Evolutionary conservation across 2,888 invertebrate species (phyloP).

Genomic region (Drosophila affinis): DNA sequence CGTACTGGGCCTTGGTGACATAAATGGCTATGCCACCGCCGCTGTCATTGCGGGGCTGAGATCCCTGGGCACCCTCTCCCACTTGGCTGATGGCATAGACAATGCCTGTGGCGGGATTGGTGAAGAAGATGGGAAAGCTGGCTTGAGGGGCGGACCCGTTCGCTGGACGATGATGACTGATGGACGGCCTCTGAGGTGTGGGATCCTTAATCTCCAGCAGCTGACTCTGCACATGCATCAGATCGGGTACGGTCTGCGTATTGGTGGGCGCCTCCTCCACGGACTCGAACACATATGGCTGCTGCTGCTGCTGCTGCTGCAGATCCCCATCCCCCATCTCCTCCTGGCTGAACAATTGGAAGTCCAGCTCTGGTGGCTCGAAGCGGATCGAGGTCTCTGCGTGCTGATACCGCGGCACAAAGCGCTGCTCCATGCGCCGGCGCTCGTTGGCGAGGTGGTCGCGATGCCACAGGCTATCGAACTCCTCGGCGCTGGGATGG

Average conservation of each 20-base stretch:
- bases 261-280: slow-evolving; percentile 17
- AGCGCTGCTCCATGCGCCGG: slow-evolving; percentile 28
- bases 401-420: slow-evolving; percentile 70
- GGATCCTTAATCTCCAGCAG: slow-evolving; percentile 53
- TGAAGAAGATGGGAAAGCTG: slow-evolving; percentile 81
- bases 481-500: slow-evolving; percentile 82
- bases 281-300: slow-evolving; percentile 51
- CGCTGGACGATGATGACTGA: neutral
- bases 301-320: slow-evolving; percentile 34
- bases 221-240: slow-evolving; percentile 55
- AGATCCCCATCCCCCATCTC: slow-evolving; percentile 6
- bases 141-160: neutral
- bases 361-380: slow-evolving; percentile 57
- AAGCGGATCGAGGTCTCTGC: slow-evolving; percentile 28
- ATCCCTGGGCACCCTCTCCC: slow-evolving; percentile 37
- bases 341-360: slow-evolving; percentile 61
- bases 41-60: slow-evolving; percentile 49
- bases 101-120: slow-evolving; percentile 81
- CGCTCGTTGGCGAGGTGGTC: neutral
- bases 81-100: slow-evolving; percentile 82
- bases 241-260: neutral
- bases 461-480: slow-evolving; percentile 69
- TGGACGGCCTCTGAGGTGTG: neutral
- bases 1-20: slow-evolving; percentile 81
- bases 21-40: slow-evolving; percentile 67